Conservation (phyloP, 2,888 invertebrate species). For the Mycalesis mineus region DNA sequence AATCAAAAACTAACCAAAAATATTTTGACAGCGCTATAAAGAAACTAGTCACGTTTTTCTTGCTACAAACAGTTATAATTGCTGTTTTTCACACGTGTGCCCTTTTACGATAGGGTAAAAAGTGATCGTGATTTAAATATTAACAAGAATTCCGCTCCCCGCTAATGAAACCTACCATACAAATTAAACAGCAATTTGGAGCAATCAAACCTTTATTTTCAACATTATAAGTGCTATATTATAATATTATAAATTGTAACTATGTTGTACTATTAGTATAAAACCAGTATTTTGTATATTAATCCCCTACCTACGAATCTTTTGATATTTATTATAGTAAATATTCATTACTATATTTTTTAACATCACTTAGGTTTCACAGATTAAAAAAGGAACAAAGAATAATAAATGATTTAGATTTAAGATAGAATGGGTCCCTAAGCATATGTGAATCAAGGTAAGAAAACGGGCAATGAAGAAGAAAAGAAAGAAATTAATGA, state of each 20-base stretch:
- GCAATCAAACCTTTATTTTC: conserved; percentile 32
- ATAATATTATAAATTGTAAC: not conserved
- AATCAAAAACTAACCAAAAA: no score
- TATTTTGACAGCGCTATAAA: no score
- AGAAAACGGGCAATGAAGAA: no score
- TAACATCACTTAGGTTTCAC: no score
- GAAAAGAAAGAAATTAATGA: no score
- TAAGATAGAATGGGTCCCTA: no score
- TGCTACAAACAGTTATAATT: not conserved
- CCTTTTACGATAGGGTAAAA: conserved; percentile 9
- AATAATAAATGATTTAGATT: no score
- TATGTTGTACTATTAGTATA: not conserved
- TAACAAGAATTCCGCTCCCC: conserved; percentile 34
- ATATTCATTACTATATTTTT: no score
- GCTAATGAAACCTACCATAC: conserved; percentile 35
- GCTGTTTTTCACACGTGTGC: conserved; percentile 6
- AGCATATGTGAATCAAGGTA: no score
- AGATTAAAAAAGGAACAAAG: no score
- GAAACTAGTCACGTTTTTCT: not conserved
- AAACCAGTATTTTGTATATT: not conserved
- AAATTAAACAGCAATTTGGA: conserved; percentile 39
- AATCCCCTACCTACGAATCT: no score
- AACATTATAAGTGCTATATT: conserved; percentile 6
- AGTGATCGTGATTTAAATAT: conserved; percentile 31
- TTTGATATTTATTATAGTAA: no score